A percentile compares a stretch with the other conserved stretches of the same genome.
These are phyloP conservation scores for Araneus ventricosus DNA, from an alignment of 1,140 invertebrate genomes.

Conservation along the genomic window DNA sequence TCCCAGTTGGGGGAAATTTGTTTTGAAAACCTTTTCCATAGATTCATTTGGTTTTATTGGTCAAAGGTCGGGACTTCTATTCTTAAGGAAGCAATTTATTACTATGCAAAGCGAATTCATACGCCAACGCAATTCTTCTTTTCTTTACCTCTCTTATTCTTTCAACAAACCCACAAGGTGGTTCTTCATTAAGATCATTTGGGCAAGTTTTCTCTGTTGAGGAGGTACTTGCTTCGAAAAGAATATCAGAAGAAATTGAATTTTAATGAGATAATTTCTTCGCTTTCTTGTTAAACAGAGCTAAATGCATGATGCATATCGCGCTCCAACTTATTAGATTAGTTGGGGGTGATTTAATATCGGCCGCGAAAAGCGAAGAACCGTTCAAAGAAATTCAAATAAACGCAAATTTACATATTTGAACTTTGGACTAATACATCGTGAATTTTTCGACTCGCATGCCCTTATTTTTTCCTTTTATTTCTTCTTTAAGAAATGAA, in stretches of 20 bases:
- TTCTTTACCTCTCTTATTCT: background rate
- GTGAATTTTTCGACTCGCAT: background rate
- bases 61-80: background rate
- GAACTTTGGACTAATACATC: background rate
- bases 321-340: background rate
- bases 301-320: background rate
- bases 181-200: constrained; percentile 26
- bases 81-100: background rate
- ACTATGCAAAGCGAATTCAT: constrained; percentile 20
- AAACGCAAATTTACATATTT: constrained; percentile 23
- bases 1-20: background rate
- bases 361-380: background rate
- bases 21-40: background rate
- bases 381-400: constrained; percentile 29
- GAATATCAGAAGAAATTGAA: constrained; percentile 17
- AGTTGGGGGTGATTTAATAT: constrained; percentile 28
- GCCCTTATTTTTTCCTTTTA: background rate
- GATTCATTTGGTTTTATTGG: constrained; percentile 12
- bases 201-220: background rate
- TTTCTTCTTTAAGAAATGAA: background rate
- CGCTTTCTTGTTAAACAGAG: constrained; percentile 10
- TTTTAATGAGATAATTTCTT: constrained; percentile 19
- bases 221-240: background rate
- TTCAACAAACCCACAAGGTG: constrained; percentile 12
- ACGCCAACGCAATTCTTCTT: background rate